Evolutionary conservation across 2,888 invertebrate genomes (phyloP).

Genomic region (Pollenia angustigena): DNA sequence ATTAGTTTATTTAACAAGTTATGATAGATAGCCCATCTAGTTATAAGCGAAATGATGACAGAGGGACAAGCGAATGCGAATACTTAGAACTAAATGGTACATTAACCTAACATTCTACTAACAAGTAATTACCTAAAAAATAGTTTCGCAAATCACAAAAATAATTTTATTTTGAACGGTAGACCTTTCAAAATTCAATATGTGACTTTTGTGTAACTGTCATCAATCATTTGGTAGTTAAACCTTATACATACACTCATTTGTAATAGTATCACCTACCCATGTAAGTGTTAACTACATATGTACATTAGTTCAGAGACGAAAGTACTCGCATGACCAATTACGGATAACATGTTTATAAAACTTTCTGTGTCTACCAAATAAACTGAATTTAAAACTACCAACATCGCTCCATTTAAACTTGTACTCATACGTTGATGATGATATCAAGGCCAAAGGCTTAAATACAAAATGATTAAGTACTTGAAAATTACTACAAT

Average conservation of each 20-base stretch:
- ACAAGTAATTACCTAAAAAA: neutral
- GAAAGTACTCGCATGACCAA: conserved; percentile 51
- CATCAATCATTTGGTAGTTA: conserved; percentile 55
- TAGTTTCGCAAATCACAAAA: conserved; percentile 18
- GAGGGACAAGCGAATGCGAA: too few species aligned
- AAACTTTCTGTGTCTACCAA: conserved; percentile 56
- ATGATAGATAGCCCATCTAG: too few species aligned
- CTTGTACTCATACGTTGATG: conserved; percentile 20
- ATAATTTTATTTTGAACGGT: conserved; percentile 53
- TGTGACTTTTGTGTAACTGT: conserved; percentile 28
- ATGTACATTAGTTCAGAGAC: conserved; percentile 27
- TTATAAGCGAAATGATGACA: too few species aligned
- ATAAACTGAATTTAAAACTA: conserved; percentile 63
- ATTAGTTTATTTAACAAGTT: too few species aligned
- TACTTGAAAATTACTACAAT: conserved; percentile 55
- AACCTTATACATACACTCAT: neutral
- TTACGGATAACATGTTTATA: conserved; percentile 61
- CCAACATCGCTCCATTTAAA: conserved; percentile 51
- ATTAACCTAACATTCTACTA: neutral
- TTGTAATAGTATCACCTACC: conserved; percentile 16
- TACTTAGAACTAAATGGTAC: too few species aligned
- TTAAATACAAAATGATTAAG: conserved; percentile 72
- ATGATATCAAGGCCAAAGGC: conserved; percentile 71
- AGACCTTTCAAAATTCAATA: conserved; percentile 49
- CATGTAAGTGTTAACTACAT: conserved; percentile 57